A percentile compares a stretch with the other conserved stretches of the same genome.
Conservation (phyloP, 2,113 vertebrate species). For the Oreochromis spilurus region DNA sequence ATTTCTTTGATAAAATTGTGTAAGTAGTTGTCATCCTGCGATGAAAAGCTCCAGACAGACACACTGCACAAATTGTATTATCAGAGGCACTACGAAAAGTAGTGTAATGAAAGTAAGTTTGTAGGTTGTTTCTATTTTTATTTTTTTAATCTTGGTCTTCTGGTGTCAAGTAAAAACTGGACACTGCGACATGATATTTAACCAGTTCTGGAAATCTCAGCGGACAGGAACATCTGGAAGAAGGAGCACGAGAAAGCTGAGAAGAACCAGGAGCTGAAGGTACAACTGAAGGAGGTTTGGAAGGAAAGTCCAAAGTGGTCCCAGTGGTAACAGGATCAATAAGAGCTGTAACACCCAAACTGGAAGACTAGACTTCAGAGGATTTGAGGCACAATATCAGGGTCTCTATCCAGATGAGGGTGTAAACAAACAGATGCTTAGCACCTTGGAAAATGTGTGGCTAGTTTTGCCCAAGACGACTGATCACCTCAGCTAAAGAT, state of each 20-base stretch:
- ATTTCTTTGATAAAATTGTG: not conserved
- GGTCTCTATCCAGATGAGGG: not conserved
- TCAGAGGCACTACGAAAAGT: not conserved
- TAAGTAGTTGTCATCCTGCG: not conserved
- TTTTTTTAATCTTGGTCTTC: not conserved
- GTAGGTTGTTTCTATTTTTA: not conserved
- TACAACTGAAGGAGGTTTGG: not conserved
- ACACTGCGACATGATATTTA: not conserved
- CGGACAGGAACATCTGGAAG: not conserved
- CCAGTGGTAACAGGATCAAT: not conserved
- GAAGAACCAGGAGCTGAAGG: not conserved
- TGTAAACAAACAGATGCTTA: not conserved
- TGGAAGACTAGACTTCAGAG: not conserved
- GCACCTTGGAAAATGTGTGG: not conserved
- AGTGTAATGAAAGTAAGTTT: not conserved
- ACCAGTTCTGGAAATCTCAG: not conserved
- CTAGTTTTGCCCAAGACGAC: not conserved
- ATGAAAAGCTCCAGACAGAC: not conserved
- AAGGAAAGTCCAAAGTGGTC: not conserved
- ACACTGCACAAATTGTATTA: not conserved
- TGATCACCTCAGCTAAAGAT: not conserved
- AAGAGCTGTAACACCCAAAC: not conserved
- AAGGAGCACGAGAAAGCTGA: not conserved
- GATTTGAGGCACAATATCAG: not conserved
- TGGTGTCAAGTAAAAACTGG: not conserved